These are phyloP conservation scores for Lota lota DNA, from an alignment of 2,113 vertebrate genomes.

Conservation along the genomic window DNA sequence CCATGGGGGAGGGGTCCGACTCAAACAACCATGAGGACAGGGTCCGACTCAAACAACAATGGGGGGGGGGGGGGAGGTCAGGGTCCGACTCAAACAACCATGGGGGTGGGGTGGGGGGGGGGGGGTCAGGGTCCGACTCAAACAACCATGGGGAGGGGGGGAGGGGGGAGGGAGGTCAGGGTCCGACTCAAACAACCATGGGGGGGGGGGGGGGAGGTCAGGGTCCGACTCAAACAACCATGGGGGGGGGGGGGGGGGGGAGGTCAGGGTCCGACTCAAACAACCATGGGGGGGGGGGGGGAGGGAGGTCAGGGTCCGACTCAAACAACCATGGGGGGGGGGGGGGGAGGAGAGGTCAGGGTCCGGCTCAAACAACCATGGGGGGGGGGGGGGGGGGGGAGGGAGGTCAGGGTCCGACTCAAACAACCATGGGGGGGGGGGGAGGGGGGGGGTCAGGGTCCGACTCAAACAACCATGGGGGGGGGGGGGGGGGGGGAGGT, in stretches of 20 bases:
- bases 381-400: no score
- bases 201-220: background rate
- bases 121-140: background rate
- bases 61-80: background rate
- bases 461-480: background rate
- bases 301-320: background rate
- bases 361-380: background rate
- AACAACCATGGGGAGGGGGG: background rate
- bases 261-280: background rate
- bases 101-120: no score
- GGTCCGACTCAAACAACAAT: background rate
- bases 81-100: background rate
- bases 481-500: background rate
- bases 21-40: background rate
- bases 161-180: no score
- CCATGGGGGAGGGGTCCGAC: background rate
- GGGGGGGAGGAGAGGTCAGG: background rate
- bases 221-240: background rate
- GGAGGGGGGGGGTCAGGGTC: background rate
- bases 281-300: background rate
- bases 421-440: background rate
- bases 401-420: background rate
- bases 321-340: background rate
- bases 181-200: background rate
- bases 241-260: background rate